Base-by-base conservation (phyloP, 2,113 vertebrate species). In the Falcunculus frontatus region DNA sequence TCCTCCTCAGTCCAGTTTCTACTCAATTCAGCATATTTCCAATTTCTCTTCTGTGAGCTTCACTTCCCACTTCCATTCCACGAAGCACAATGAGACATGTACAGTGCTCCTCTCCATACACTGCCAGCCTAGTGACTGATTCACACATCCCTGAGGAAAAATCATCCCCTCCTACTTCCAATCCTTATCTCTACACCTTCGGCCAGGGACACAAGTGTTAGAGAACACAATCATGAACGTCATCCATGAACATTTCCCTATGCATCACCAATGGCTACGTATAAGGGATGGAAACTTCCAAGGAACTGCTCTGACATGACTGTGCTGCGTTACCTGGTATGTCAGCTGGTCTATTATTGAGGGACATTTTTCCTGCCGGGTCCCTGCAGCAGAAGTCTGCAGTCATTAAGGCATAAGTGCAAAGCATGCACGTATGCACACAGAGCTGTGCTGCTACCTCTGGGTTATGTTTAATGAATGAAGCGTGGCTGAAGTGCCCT, bases 221-320 rank as follows among this genome's bases (percentile, higher is more conserved):
- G 57, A 91, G 39, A 65, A 32, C 13, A 62, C 78, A 80, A 17
- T 13, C 46, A 46, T 29, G n/a, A 33, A 14, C 29, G 23, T 41
- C 41, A 49, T 3, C 22, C 12, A 8, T 5, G 14, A 16, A 25
- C 21, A 4, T n/a, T 77, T 50, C 55, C 42, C 15, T 29, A 3
- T 1, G 3, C 37, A 55, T 30, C n/a, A 33, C 30, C n/a, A 37
- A 11, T 1, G 10, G 30, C 32, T 64, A 3, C 0, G 0, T 8
- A 4, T 30, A 39, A 42, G 25, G n/a, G 50, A 30, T 7, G 37
- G 65, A 41, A 73, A 20, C 6, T 29, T 44, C 63, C 59, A 16
- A 47, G 55, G 50, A 63, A 2, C 17, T 67, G 37, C 13, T 84
- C 65, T 37, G 42, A 44, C 84, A 44, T 2, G 12, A 5, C 1